Conservation (phyloP, 1,140 invertebrate genomes). For the Solenopsis fugax region DNA sequence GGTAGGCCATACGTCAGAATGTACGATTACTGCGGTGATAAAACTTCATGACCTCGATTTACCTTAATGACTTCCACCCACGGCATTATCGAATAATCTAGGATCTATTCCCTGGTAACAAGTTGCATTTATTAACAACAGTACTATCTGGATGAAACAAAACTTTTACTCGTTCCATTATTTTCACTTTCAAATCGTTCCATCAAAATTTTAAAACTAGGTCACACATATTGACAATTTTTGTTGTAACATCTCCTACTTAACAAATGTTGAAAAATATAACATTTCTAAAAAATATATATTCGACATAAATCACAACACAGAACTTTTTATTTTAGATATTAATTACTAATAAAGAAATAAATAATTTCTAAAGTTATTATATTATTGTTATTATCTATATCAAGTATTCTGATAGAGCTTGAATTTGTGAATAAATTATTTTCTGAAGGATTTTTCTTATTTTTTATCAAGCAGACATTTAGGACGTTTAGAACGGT, state of each 20-base stretch:
- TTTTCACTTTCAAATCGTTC: conserved; percentile 16
- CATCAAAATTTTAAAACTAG: background rate
- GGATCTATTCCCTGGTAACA: conserved; percentile 23
- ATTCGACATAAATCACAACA: background rate
- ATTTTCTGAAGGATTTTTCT: conserved; percentile 27
- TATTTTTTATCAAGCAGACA: background rate
- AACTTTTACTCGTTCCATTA: conserved; percentile 47
- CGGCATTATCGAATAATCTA: conserved; percentile 60
- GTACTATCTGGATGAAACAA: conserved; percentile 24
- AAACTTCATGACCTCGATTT: conserved; percentile 57
- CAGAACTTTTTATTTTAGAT: background rate
- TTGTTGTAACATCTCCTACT: background rate
- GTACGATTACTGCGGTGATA: conserved; percentile 56
- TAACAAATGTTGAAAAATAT: background rate
- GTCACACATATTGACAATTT: background rate
- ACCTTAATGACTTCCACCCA: conserved; percentile 59
- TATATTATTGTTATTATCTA: background rate
- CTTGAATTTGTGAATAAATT: background rate
- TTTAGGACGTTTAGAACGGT: background rate
- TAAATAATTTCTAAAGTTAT: background rate
- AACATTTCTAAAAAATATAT: background rate
- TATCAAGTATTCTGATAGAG: background rate
- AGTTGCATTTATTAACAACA: conserved; percentile 53
- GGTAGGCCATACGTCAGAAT: conserved; percentile 46
- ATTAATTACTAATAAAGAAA: background rate